These are phyloP conservation scores for Penaeus indicus DNA, from an alignment of 1,140 invertebrate species.

Conservation along the genomic window DNA sequence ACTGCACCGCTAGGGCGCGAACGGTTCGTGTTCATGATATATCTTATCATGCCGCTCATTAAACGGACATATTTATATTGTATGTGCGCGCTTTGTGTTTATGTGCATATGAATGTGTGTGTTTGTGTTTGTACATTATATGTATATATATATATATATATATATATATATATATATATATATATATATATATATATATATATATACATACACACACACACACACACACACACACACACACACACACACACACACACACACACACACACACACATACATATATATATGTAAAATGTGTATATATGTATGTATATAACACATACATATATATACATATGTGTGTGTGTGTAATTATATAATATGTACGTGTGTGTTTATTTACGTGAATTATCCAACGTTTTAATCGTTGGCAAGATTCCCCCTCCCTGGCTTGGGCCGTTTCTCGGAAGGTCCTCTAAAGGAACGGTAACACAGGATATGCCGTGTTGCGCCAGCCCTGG, in stretches of 20 bases:
- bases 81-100: not conserved
- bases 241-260: not conserved
- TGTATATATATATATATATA: not conserved
- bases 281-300: not conserved
- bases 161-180: slow-evolving; percentile 18
- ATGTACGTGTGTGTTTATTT: no score
- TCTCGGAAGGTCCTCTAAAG: no score
- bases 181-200: not conserved
- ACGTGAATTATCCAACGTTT: no score
- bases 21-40: no score
- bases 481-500: no score
- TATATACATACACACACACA: not conserved
- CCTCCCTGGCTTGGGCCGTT: no score
- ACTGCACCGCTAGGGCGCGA: no score
- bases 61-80: not conserved
- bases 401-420: no score
- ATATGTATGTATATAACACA: not conserved
- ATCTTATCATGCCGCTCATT: not conserved
- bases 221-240: not conserved
- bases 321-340: not conserved
- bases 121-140: not conserved
- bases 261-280: not conserved
- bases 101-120: not conserved
- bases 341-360: no score
- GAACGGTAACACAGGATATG: no score